These are phyloP conservation scores for Chaetodon trifascialis DNA, from an alignment of 2,113 vertebrate genomes.

Conservation along the genomic window DNA sequence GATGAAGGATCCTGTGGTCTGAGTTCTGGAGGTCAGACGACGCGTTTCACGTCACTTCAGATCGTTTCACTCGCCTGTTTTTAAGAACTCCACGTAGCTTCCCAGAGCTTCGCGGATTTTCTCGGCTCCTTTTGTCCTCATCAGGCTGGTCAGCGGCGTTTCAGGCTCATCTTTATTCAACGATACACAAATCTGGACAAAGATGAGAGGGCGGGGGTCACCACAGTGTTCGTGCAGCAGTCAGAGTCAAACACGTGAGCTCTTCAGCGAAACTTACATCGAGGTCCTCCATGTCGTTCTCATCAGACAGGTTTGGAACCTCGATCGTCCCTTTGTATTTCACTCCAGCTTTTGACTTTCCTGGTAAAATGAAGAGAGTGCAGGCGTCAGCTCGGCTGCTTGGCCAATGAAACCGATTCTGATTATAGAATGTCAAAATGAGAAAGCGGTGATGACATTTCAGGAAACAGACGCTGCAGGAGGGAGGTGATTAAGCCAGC, in stretches of 20 bases:
- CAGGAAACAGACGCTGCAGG: not conserved
- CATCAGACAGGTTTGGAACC: slow-evolving; percentile 96
- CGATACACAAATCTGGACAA: slow-evolving; percentile 88
- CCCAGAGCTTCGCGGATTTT: slow-evolving; percentile 89
- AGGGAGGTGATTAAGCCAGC: not conserved
- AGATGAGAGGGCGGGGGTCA: not conserved
- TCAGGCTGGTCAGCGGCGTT: slow-evolving; percentile 88
- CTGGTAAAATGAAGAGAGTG: slow-evolving; percentile 71
- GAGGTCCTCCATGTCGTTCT: slow-evolving; percentile 95
- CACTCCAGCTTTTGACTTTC: slow-evolving; percentile 89
- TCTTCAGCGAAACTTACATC: slow-evolving; percentile 85
- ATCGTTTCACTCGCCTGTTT: slow-evolving; percentile 86
- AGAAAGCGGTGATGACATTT: too few relatives aligned
- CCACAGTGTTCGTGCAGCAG: rapidly evolving
- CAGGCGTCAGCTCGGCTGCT: not conserved
- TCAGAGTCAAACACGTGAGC: rapidly evolving
- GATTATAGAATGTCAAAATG: not conserved
- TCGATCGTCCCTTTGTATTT: slow-evolving; percentile 93
- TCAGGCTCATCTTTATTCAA: slow-evolving; percentile 96
- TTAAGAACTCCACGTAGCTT: slow-evolving; percentile 91
- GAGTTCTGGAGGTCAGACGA: not conserved
- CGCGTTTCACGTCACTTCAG: not conserved
- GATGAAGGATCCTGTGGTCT: not conserved
- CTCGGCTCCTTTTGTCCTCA: slow-evolving; percentile 90
- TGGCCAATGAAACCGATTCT: too few relatives aligned